Percentiles rank a stretch among this genome's conserved stretches.
Evolutionary conservation across 2,888 invertebrate species (phyloP).

Genomic region (Ectobius pallidus): DNA sequence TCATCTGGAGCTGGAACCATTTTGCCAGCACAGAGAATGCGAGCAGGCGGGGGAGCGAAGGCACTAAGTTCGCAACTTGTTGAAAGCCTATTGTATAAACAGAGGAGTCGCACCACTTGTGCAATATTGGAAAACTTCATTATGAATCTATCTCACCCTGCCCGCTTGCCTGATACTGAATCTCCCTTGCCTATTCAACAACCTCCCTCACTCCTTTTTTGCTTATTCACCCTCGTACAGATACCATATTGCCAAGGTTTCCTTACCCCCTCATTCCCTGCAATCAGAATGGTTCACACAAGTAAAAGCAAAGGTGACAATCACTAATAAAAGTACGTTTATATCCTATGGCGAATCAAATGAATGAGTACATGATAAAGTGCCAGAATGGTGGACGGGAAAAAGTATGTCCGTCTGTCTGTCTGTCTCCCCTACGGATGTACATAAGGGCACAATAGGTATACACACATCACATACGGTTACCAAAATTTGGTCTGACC

Average conservation of each 20-base stretch:
- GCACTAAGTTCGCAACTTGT: slow-evolving; percentile 19
- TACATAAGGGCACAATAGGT: no score
- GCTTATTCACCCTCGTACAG: slow-evolving; percentile 10
- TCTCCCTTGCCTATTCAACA: slow-evolving; percentile 10
- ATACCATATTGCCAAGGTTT: slow-evolving; percentile 14
- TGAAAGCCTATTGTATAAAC: slow-evolving; percentile 9
- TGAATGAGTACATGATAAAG: no score
- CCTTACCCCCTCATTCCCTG: neutral
- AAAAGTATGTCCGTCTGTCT: no score
- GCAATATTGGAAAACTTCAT: slow-evolving; percentile 32
- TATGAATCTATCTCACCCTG: slow-evolving; percentile 22
- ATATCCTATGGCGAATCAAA: no score
- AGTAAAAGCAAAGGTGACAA: no score
- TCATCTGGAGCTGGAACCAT: no score
- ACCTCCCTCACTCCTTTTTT: neutral
- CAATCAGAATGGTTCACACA: neutral
- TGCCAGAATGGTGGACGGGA: no score
- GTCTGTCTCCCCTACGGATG: no score
- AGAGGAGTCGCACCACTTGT: neutral
- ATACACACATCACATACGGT: no score
- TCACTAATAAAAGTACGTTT: no score
- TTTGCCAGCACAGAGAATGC: no score
- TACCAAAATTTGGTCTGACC: no score
- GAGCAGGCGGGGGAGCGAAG: neutral
- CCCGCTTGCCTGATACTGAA: neutral